Evolutionary conservation across 30 jellyfish, hydroid and myxozoan genomes (phyloP), one percentile per base, ranked within the genome.

Genomic region (Aurelia sp.): DNA sequence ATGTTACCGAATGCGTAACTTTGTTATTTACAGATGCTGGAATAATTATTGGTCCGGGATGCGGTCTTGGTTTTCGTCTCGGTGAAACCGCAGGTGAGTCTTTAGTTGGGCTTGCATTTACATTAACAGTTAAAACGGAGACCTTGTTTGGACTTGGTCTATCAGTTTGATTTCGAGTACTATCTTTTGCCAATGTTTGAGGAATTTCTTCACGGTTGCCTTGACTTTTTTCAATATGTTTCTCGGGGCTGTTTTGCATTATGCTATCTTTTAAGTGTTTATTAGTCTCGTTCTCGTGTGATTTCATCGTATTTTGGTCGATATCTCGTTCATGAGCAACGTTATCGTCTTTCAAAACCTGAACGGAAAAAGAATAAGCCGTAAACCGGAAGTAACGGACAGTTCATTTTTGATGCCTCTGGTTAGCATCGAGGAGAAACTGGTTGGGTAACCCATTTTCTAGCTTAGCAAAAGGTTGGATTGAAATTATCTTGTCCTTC

Each of bases 41-140:
- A 52, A 95, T 95, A 7, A 95, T 82, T 38, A 95, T 95, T 15
- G 99, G 99, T 30, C 97, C 97, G 5, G 99, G 99, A 55, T 91
- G 97, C 2, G 99, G 97, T 58, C 89, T 95, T 6, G 48, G 78
- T 62, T 85, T 95, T 20, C 96, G 87, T 47, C 91, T 80, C 31
- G 98, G 98, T 17, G 98, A 93, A 13, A 82, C 89, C 5, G 96
- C 82, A 33, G 97, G 41, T 4, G 48, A 50, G 79, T 58, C 84
- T 67, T 50, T 74, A 0, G 86, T 24, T 2, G 86, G 55, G 74
- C 66, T 67, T 51, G 62, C 85, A 20, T 74, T 48, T 5, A 72
- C 94, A 40, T 41, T 53, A 0, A 70, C 81, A 9, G 91, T 47
- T n/a, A 84, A 41, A 5, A 70, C 82, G 4, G 93, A 72, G 35